Percentiles rank a stretch among this genome's conserved stretches.
Conservation (phyloP, 2,797 vertebrate species). For the Acropternis orthonyx region DNA sequence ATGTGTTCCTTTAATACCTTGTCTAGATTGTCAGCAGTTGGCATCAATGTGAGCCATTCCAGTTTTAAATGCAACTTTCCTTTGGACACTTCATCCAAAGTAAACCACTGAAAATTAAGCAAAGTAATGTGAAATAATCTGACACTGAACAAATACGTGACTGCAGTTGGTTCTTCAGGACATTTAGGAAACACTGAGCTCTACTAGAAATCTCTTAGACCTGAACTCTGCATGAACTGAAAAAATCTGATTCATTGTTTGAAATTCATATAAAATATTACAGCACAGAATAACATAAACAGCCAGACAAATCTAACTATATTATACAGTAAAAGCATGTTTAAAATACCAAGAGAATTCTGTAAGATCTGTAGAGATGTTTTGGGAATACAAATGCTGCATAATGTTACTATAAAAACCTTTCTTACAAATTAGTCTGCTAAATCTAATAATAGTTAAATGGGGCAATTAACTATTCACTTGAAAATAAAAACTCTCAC, state of each 20-base stretch:
- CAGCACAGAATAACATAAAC: not conserved
- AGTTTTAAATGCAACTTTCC: constrained; percentile 92
- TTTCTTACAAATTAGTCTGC: not conserved
- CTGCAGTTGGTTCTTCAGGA: not conserved
- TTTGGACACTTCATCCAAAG: constrained; percentile 83
- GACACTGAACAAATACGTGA: not conserved
- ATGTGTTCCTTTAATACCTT: constrained; percentile 76
- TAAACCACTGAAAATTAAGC: constrained; percentile 86
- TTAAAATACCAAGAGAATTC: not conserved
- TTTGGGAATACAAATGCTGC: not conserved
- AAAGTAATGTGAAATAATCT: not conserved
- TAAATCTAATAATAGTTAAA: not conserved
- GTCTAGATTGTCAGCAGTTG: constrained; percentile 83
- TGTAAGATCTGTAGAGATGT: not conserved
- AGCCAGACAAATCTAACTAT: not conserved
- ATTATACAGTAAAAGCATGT: not conserved
- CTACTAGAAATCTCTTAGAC: not conserved
- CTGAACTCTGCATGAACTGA: not conserved
- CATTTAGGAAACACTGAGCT: not conserved
- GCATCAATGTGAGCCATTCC: constrained; percentile 88
- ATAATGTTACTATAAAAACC: not conserved
- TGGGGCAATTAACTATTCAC: not conserved
- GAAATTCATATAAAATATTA: not conserved
- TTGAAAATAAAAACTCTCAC: not conserved
- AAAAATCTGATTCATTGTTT: not conserved